Percentiles rank a stretch among this genome's conserved stretches.
phyloP scores from a whole-genome alignment of 2,797 vertebrate genomes.

The Simalia tracyae region DNA sequence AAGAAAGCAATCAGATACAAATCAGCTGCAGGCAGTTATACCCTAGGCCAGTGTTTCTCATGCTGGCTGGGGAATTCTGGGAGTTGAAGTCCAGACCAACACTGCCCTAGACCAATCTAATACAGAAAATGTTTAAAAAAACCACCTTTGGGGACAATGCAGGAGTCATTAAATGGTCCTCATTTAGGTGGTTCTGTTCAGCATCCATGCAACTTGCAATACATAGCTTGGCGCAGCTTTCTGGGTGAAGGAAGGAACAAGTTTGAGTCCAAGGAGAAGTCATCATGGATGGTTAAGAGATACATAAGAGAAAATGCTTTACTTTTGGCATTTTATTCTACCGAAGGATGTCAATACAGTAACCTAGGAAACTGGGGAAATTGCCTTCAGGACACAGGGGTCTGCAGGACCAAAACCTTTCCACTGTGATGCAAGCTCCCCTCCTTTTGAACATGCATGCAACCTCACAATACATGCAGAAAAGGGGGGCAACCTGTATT shows the following conservation, averaged over 20 bases:
- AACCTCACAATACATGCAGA: not conserved
- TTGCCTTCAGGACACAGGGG: not conserved
- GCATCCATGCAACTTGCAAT: not conserved
- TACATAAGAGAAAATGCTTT: rapidly evolving
- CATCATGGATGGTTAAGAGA: not conserved
- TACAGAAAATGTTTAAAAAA: not conserved
- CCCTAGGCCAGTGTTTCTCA: not conserved
- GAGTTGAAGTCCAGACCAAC: not conserved
- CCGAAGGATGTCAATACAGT: not conserved
- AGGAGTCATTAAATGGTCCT: not conserved
- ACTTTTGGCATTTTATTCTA: not conserved
- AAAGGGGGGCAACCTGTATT: not conserved
- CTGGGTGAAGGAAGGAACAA: not conserved
- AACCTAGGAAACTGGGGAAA: not conserved
- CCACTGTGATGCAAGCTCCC: too few species aligned
- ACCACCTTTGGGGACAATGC: not conserved
- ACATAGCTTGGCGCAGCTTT: too few species aligned
- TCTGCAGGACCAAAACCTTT: not conserved
- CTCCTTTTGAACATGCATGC: not conserved
- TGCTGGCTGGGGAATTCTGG: too few species aligned
- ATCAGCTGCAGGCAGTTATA: not conserved
- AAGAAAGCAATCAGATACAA: not conserved
- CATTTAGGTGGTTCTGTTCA: not conserved
- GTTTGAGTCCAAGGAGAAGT: not conserved
- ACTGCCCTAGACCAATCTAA: too few species aligned